Percentiles rank a stretch among this genome's conserved stretches.
phyloP scores from a whole-genome alignment of 2,797 vertebrate genomes.

The Avahi laniger region DNA sequence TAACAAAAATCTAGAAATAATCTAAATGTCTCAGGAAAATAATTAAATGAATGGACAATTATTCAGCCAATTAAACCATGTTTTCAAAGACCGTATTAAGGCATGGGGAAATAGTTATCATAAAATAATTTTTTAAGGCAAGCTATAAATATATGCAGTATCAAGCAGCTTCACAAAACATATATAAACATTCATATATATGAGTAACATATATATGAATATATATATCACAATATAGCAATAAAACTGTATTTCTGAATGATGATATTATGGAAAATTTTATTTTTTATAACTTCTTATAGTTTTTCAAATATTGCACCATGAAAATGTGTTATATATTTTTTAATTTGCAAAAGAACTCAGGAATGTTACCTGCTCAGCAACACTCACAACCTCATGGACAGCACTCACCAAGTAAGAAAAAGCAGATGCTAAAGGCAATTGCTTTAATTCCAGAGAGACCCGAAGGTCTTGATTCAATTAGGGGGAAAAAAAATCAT shows the following conservation, averaged over 20 bases:
- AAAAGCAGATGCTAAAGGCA: not conserved
- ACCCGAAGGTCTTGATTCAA: slow-evolving; percentile 41
- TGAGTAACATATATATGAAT: not conserved
- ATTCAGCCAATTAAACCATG: not conserved
- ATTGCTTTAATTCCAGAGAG: slow-evolving; percentile 35
- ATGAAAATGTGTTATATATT: not conserved
- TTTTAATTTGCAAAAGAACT: slow-evolving; percentile 39
- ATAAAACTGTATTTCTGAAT: not conserved
- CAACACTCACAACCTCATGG: not conserved
- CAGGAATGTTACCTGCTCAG: not conserved
- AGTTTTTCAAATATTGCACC: not conserved
- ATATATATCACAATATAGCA: not conserved
- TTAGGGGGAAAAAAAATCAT: not conserved
- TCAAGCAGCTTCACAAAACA: not conserved
- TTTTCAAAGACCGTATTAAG: not conserved
- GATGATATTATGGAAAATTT: not conserved
- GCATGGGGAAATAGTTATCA: not conserved
- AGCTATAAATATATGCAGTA: not conserved
- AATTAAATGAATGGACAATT: not conserved
- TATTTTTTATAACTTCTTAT: not conserved
- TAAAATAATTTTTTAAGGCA: not conserved
- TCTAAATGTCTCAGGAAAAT: not conserved
- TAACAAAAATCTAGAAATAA: not conserved
- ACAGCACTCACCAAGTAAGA: slow-evolving; percentile 1
- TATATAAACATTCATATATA: not conserved